Base-by-base conservation (phyloP, 92 coral and sea anemone genomes). In the Umimayanthus chanpuru region DNA sequence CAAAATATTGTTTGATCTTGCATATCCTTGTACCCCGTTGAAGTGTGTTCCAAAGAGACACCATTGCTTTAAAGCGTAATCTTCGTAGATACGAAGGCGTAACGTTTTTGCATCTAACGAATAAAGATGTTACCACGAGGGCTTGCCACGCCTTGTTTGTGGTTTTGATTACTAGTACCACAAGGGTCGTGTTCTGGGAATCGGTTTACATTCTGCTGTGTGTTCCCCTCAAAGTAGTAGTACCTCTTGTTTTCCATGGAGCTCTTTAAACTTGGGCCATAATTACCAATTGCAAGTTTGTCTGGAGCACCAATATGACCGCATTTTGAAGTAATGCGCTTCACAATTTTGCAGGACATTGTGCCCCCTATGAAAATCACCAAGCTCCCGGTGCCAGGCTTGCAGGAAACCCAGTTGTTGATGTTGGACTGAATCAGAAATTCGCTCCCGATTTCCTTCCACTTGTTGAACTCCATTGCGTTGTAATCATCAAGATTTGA, bases 191-290 rank as follows among this genome's bases (percentile, higher is more conserved):
- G 41, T 1, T 14, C 77, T 29, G 68, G 68, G 26, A 12, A 29
- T 0, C 5, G 0, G 21, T 73, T 5, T 30, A 70, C 39, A 10
- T 2, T 15, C 36, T 23, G 5, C 39, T 30, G 39, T 2, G 77
- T 73, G 43, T 73, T 73, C 9, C 77, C 77, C 21, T 73, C 77
- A 14, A 73, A 73, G 12, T 73, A 73, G 41, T 73, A 73, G 26
- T 73, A 73, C 23, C 36, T 9, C 41, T 73, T 73, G 41, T 73
- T 30, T 32, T 73, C 41, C 5, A 8, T 1, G 7, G 77, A 8
- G 1, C 4, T 29, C 2, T 5, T 73, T 44, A 73, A 73, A 32
- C 77, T 30, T 5, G 77, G 77, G 6, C 77, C 77, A 15, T 73
- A 73, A 3, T 7, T 5, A 14, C 18, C 44, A 73, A 29, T 73